phyloP scores from a whole-genome alignment of 1,140 invertebrate genomes.

The Lepidostoma basale region DNA sequence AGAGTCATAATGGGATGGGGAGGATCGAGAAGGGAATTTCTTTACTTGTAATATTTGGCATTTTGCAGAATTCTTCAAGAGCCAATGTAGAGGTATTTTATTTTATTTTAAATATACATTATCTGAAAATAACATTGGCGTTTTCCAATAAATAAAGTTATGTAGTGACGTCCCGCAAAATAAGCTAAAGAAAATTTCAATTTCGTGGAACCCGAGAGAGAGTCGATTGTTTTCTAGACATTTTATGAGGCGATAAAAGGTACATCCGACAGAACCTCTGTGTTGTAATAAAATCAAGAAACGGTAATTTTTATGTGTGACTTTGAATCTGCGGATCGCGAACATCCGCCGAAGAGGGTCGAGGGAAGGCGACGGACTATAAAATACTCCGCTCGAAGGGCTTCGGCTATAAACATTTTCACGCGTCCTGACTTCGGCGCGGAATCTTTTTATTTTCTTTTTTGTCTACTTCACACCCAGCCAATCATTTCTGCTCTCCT shows the following conservation, averaged over 20 bases:
- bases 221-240: constrained; percentile 16
- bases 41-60: too few species aligned
- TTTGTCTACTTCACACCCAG: constrained; percentile 33
- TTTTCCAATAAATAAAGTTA: too few species aligned
- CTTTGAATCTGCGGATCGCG: constrained; percentile 37
- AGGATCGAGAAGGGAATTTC: too few species aligned
- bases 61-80: too few species aligned
- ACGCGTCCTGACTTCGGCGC: constrained; percentile 29
- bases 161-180: too few species aligned
- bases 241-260: constrained; percentile 23
- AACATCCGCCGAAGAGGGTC: constrained; percentile 16
- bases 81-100: too few species aligned
- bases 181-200: too few species aligned
- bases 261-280: constrained; percentile 12
- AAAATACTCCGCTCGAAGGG: constrained; percentile 31
- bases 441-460: constrained; percentile 33
- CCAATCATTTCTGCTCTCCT: constrained; percentile 18
- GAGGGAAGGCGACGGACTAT: constrained; percentile 30
- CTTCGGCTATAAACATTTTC: constrained; percentile 42
- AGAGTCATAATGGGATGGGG: too few species aligned
- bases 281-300: constrained; percentile 41
- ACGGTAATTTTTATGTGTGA: constrained; percentile 40
- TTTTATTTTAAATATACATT: too few species aligned
- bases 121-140: too few species aligned
- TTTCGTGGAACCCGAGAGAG: not conserved